phyloP scores from a whole-genome alignment of 2,113 vertebrate species.

The Poeciliopsis retropinna region DNA sequence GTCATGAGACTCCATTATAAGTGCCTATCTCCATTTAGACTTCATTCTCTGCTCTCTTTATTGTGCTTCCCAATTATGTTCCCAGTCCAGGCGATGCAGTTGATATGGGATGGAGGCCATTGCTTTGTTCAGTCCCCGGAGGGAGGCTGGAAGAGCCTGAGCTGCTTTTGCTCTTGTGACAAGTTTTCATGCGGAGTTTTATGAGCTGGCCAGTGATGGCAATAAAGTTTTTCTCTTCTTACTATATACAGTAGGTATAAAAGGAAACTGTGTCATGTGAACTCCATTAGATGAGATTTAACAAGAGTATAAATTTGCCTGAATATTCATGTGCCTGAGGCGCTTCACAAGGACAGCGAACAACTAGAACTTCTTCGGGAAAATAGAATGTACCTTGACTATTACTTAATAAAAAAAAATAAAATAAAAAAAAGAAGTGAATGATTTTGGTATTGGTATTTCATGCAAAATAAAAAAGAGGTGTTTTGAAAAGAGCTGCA shows the following conservation, averaged over 20 bases:
- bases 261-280: neutral
- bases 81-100: conserved; percentile 24
- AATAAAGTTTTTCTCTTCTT: neutral
- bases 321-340: neutral
- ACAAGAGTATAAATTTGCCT: neutral
- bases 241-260: neutral
- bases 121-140: conserved; percentile 40
- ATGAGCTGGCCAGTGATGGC: conserved; percentile 23
- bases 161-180: conserved; percentile 24
- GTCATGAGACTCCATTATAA: conserved; percentile 37
- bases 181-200: conserved; percentile 25
- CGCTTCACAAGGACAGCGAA: neutral
- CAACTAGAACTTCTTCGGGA: neutral
- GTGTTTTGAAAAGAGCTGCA: neutral
- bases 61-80: conserved; percentile 43
- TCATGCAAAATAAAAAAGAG: conserved; percentile 7
- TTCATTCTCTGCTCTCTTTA: conserved; percentile 26
- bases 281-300: conserved; percentile 9
- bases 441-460: conserved; percentile 3
- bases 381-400: conserved; percentile 1
- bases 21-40: conserved; percentile 11
- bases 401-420: conserved; percentile 13
- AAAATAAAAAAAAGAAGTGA: conserved; percentile 4
- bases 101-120: conserved; percentile 31
- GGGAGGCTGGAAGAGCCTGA: conserved; percentile 21